Evolutionary conservation across 1,140 invertebrate species (phyloP), one percentile per base, ranked within the genome.

Genomic region (Drosophila nikananu): DNA sequence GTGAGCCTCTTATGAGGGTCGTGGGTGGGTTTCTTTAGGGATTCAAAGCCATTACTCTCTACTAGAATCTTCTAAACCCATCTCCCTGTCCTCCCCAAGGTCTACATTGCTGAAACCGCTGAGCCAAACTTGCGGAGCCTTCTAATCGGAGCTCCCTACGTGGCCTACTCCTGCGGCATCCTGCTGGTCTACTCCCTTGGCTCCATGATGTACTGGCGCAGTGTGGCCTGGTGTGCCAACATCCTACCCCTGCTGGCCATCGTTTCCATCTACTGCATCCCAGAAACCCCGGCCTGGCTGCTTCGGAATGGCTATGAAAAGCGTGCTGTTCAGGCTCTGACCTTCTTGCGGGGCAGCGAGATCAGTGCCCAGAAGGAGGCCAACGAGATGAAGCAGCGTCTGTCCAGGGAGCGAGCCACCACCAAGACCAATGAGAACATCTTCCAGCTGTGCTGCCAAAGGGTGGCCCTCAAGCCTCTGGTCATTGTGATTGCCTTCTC

Each of bases 211-310:
- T 93, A 94, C 15, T 97, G 96, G 96, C 86, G 95, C 39, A 90
- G 91, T 15, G 96, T 96, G 44, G 96, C 96, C 5, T 94, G 94
- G 75, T 93, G 95, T 21, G 95, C 95, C 39, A 94, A 94, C 21
- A 87, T 95, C 25, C 86, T 96, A 27, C 96, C 96, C 0, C 35
- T 93, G 1, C 30, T 95, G 21, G 94, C 95, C 0, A 92, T 95
- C 19, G 60, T 95, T 2, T 94, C 95, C 12, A 92, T 96, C 8
- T 94, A 94, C 64, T 93, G 95, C 49, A 94, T 96, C 37, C 96
- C 96, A 0, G 96, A 97, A 86, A 96, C 95, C 65, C 96, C 96
- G 2, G 94, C 94, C 4, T 97, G 96, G 96, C 92, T 97, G 7
- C 93, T 96, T 0, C 94, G 95, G 27, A 94, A 94, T 63, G 94